Evolutionary conservation across 2,888 invertebrate genomes (phyloP).

Genomic region (Caenorhabditis wallacei): DNA sequence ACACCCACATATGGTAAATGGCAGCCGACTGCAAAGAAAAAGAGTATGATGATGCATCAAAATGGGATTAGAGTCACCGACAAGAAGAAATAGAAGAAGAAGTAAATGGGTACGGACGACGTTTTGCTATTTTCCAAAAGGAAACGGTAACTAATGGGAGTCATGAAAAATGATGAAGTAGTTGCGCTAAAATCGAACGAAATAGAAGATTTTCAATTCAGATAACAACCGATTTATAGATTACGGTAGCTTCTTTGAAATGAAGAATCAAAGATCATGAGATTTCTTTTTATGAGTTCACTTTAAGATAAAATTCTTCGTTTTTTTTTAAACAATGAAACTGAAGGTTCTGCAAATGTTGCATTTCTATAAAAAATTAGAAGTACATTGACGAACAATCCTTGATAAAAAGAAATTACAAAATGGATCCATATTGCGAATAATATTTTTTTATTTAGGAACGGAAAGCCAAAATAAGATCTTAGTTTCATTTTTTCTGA

Average conservation of each 20-base stretch:
- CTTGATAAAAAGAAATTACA: too few species aligned
- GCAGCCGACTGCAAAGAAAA: constrained; percentile 56
- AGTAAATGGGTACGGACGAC: constrained; percentile 3
- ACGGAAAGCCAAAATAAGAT: too few species aligned
- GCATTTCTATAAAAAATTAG: too few species aligned
- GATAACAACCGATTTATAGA: constrained; percentile 21
- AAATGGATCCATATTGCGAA: too few species aligned
- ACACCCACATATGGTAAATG: constrained; percentile 59
- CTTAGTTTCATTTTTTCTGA: too few species aligned
- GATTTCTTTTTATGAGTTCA: background rate
- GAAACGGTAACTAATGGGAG: constrained; percentile 53
- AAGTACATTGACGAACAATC: too few species aligned
- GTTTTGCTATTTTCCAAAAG: background rate
- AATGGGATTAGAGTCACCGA: constrained; percentile 61
- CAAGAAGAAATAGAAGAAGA: constrained; percentile 18
- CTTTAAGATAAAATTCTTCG: too few species aligned
- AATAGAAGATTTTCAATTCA: constrained; percentile 16
- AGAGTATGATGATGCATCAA: constrained; percentile 59
- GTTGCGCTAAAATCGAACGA: constrained; percentile 27
- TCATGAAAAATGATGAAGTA: constrained; percentile 55
- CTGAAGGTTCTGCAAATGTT: too few species aligned
- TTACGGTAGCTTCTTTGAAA: constrained; percentile 14
- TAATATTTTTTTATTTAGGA: too few species aligned
- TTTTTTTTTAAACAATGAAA: too few species aligned
- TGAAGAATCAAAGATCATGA: constrained; percentile 3